Evolutionary conservation across 2,113 vertebrate species (phyloP).

Genomic region (Cnemophilus loriae): DNA sequence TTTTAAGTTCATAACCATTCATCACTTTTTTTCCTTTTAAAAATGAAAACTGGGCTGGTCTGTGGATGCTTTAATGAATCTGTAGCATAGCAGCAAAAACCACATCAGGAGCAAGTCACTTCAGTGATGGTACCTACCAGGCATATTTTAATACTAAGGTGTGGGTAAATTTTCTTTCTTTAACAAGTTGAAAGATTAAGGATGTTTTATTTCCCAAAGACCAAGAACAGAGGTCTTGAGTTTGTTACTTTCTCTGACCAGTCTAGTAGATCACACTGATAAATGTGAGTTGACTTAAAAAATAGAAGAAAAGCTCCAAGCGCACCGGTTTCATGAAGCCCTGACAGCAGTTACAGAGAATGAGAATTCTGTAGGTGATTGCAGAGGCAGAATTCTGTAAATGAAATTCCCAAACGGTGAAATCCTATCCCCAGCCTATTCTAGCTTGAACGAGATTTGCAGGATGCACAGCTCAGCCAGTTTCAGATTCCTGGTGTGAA

Average conservation of each 20-base stretch:
- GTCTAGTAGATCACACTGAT: not conserved
- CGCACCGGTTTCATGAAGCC: not conserved
- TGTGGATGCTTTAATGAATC: not conserved
- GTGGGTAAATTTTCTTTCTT: not conserved
- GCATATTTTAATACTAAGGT: not conserved
- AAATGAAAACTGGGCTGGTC: not conserved
- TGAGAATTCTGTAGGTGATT: not conserved
- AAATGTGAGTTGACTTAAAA: not conserved
- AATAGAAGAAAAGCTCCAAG: not conserved
- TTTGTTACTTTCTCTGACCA: not conserved
- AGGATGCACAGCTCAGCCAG: not conserved
- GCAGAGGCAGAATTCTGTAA: not conserved
- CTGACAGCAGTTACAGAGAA: not conserved
- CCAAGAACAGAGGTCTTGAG: not conserved
- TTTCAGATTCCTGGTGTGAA: constrained; percentile 12
- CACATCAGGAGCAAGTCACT: not conserved
- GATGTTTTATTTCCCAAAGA: not conserved
- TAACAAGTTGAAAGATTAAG: not conserved
- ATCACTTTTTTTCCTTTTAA: not conserved
- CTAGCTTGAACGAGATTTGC: not conserved
- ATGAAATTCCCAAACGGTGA: not conserved
- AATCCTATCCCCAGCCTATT: not conserved
- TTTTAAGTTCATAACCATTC: not conserved
- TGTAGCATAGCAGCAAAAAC: not conserved
- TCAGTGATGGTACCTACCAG: not conserved